Percentiles rank a stretch among this genome's conserved stretches.
Conservation (phyloP, 2,797 vertebrate genomes). For the Philypnodon macrostomus region DNA sequence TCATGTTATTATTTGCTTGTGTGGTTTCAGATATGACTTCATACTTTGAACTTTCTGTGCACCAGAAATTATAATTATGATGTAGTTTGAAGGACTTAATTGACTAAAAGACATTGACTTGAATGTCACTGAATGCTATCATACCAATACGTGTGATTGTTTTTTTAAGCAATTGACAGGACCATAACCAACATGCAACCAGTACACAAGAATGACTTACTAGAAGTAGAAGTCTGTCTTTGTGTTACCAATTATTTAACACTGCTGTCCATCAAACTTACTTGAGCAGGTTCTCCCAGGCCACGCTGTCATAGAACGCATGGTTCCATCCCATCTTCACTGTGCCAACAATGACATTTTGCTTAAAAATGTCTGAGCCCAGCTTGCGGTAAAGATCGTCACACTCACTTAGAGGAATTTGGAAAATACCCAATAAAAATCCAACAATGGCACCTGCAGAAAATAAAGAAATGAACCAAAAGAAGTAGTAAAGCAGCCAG, state of each 20-base stretch:
- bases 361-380: constrained; percentile 93
- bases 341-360: constrained; percentile 93
- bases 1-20: constrained; percentile 27
- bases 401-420: constrained; percentile 89
- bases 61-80: constrained; percentile 6
- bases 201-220: too few relatives aligned
- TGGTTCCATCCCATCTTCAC: constrained; percentile 98
- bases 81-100: background rate
- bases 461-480: constrained; percentile 12
- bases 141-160: too few relatives aligned
- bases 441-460: constrained; percentile 89
- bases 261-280: constrained; percentile 70
- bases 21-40: constrained; percentile 7
- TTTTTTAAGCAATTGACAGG: too few relatives aligned
- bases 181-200: too few relatives aligned
- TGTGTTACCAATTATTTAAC: background rate
- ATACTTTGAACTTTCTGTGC: background rate
- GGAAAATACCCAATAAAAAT: constrained; percentile 94
- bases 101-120: too few relatives aligned
- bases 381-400: constrained; percentile 91
- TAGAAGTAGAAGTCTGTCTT: too few relatives aligned
- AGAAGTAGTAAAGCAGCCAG: too few relatives aligned
- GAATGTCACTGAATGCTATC: too few relatives aligned
- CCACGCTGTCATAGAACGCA: constrained; percentile 92
- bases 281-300: constrained; percentile 95